Percentiles rank a stretch among this genome's conserved stretches.
phyloP scores from a whole-genome alignment of 2,888 invertebrate genomes.

The Drosophila gaucha region DNA sequence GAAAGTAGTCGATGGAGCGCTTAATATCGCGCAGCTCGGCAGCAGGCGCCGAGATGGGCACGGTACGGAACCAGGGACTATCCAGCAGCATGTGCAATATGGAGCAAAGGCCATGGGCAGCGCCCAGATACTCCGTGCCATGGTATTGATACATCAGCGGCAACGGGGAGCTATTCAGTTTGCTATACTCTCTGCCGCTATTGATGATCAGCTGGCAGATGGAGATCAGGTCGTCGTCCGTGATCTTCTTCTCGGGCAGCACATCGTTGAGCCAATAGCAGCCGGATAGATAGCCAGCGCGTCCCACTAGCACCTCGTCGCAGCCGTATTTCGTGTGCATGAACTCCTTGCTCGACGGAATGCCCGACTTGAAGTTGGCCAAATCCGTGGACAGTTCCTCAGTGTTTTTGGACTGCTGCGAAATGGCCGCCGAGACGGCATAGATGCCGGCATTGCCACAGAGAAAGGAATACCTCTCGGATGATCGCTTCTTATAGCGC shows the following conservation, averaged over 20 bases:
- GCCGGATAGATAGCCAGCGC: conserved; percentile 93
- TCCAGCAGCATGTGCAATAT: conserved; percentile 89
- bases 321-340: conserved; percentile 88
- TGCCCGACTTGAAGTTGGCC: conserved; percentile 82
- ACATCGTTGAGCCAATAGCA: conserved; percentile 88
- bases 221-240: conserved; percentile 86
- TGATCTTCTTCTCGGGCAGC: conserved; percentile 78
- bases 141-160: conserved; percentile 91
- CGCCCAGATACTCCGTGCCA: conserved; percentile 86
- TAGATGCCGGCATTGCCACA: conserved; percentile 92
- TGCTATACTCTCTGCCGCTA: conserved; percentile 90
- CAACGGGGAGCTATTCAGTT: conserved; percentile 86
- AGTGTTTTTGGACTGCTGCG: conserved; percentile 84
- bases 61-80: conserved; percentile 85
- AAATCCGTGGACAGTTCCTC: conserved; percentile 84
- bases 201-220: conserved; percentile 89
- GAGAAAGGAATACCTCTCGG: conserved; percentile 90
- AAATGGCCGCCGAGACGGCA: conserved; percentile 89
- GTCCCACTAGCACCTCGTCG: conserved; percentile 94
- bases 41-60: conserved; percentile 72
- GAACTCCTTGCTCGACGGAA: conserved; percentile 85
- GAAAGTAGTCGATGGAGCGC: conserved; percentile 88
- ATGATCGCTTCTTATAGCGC: conserved; percentile 84
- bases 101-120: conserved; percentile 88
- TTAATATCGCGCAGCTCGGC: conserved; percentile 86